These are phyloP conservation scores for Balaeniceps rex DNA, from an alignment of 2,113 vertebrate genomes.

Conservation along the genomic window DNA sequence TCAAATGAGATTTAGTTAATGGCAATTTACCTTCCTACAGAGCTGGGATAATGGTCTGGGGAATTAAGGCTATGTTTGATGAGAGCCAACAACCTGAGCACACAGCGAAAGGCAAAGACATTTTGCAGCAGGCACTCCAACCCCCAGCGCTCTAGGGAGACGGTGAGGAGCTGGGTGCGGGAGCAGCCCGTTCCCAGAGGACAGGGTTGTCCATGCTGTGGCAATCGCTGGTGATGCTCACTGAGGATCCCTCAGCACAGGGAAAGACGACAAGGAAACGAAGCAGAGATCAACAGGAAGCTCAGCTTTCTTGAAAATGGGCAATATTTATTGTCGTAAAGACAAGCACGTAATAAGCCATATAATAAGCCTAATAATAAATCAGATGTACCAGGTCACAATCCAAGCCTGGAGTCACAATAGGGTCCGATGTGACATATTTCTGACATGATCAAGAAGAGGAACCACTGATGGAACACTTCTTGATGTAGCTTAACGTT, in stretches of 20 bases:
- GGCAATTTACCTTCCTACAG: background rate
- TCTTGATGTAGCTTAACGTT: background rate
- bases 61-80: background rate
- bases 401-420: background rate
- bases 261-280: background rate
- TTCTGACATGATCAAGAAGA: background rate
- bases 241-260: background rate
- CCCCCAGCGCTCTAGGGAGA: accelerated
- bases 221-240: background rate
- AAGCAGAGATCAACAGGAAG: background rate
- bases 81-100: background rate
- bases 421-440: background rate
- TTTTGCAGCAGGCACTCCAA: background rate
- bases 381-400: background rate
- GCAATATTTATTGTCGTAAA: background rate
- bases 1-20: background rate
- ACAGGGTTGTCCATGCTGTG: background rate
- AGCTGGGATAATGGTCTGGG: background rate
- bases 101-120: background rate
- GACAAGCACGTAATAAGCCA: background rate
- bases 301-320: background rate
- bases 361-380: background rate
- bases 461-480: background rate
- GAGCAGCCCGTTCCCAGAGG: background rate
- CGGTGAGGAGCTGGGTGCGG: accelerated